These are phyloP conservation scores for Zaprionus obscuricornis DNA, from an alignment of 2,888 invertebrate species.

Conservation along the genomic window DNA sequence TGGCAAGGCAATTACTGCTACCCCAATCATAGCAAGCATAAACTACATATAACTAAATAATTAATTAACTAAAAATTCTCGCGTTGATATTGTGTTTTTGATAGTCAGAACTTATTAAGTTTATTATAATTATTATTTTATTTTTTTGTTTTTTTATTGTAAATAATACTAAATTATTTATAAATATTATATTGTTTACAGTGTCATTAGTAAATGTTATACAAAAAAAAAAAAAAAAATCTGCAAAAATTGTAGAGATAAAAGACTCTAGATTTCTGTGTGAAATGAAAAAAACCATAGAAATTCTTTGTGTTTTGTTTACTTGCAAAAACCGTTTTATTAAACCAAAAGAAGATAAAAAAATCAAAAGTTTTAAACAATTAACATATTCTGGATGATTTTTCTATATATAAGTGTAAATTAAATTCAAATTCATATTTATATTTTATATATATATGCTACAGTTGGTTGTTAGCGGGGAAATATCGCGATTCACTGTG, in stretches of 20 bases:
- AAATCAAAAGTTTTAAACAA: conserved; percentile 33
- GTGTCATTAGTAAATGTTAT: conserved; percentile 40
- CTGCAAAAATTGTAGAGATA: too few species aligned
- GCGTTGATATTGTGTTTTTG: conserved; percentile 56
- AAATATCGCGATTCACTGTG: too few species aligned
- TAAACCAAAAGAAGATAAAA: too few species aligned
- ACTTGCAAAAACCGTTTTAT: too few species aligned
- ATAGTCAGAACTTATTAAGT: conserved; percentile 11
- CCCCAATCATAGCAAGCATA: too few species aligned
- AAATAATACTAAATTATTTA: conserved; percentile 59
- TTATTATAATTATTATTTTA: neutral
- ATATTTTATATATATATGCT: conserved; percentile 2
- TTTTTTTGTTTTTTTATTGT: conserved; percentile 41
- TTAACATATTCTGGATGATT: conserved; percentile 42
- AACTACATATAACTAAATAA: conserved; percentile 9
- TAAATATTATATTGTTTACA: conserved; percentile 46
- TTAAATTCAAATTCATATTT: conserved; percentile 10
- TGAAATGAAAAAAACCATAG: conserved; percentile 38
- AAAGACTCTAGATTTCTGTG: neutral
- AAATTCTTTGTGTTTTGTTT: too few species aligned
- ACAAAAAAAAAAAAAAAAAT: conserved; percentile 9
- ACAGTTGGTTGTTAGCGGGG: too few species aligned
- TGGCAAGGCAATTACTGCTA: too few species aligned
- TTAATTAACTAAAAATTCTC: conserved; percentile 2
- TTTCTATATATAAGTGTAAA: too few species aligned